Conservation (phyloP, 35 echinoderm and acorn worm species). For the Apostichopus californicus region DNA sequence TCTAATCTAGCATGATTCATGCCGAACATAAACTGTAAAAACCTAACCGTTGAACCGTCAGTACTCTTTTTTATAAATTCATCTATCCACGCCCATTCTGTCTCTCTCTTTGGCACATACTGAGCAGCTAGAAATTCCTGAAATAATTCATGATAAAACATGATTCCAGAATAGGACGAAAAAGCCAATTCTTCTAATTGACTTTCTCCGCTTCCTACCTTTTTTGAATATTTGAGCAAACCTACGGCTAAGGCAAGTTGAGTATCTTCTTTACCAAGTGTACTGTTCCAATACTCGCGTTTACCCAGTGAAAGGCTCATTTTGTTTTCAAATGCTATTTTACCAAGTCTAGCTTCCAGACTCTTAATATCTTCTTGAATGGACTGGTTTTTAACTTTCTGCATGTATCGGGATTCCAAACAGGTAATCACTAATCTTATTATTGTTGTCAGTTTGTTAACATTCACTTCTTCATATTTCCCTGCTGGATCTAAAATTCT, state of each 20-base stretch:
- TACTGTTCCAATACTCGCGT: not conserved
- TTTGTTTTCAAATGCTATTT: conserved; percentile 10
- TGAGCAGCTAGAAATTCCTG: conserved; percentile 10
- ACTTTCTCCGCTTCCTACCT: not conserved
- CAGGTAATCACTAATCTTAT: conserved; percentile 1
- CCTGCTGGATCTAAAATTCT: not conserved
- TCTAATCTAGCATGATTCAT: not conserved
- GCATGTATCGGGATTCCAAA: conserved; percentile 36
- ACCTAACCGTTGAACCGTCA: not conserved
- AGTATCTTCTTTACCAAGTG: not conserved
- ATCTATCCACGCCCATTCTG: not conserved
- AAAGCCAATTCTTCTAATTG: conserved; percentile 9
- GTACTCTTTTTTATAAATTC: not conserved
- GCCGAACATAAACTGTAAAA: conserved; percentile 35
- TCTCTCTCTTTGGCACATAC: not conserved
- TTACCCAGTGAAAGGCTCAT: not conserved
- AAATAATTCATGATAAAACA: conserved; percentile 36
- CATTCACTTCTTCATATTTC: not conserved
- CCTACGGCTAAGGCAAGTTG: not conserved
- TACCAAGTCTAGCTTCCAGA: not conserved
- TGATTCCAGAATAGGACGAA: conserved; percentile 1
- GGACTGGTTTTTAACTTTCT: not conserved
- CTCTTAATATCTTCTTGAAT: not conserved
- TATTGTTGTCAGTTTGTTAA: conserved; percentile 15
- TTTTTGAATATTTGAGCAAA: not conserved